These are phyloP conservation scores for Dipodomys stephensi DNA, from an alignment of 2,113 vertebrate species.

Conservation along the genomic window DNA sequence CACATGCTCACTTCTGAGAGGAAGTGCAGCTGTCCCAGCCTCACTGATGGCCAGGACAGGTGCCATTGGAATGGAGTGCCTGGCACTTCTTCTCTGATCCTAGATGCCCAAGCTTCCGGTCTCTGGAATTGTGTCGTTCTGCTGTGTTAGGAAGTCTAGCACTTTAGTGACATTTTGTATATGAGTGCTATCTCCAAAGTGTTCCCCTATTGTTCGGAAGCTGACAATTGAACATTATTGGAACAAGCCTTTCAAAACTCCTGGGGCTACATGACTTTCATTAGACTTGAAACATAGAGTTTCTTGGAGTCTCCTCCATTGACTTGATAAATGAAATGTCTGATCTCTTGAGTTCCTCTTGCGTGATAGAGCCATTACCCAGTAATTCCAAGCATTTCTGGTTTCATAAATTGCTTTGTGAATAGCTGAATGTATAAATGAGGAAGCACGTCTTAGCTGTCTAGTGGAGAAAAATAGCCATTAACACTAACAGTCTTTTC, in stretches of 20 bases:
- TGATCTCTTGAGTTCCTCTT: conserved; percentile 18
- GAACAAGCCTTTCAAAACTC: not conserved
- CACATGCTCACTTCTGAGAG: not conserved
- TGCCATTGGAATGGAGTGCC: not conserved
- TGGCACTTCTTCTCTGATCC: not conserved
- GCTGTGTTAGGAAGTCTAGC: not conserved
- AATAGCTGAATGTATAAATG: conserved; percentile 9
- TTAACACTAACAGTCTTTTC: conserved; percentile 45
- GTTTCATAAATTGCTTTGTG: conserved; percentile 33
- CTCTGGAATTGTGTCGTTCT: not conserved
- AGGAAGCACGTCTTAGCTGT: not conserved
- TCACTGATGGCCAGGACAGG: not conserved
- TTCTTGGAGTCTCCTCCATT: not conserved
- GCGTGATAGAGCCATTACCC: not conserved
- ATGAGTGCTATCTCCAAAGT: not conserved
- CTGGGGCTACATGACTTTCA: not conserved
- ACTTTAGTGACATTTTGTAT: conserved; percentile 12
- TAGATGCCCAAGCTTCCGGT: not conserved
- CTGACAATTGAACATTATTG: not conserved
- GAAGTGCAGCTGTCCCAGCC: not conserved
- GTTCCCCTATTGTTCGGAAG: not conserved
- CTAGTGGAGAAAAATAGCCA: not conserved
- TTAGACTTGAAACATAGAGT: not conserved
- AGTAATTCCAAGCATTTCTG: not conserved
- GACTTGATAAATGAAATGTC: not conserved